These are phyloP conservation scores for Limnothrissa miodon DNA, from an alignment of 2,113 vertebrate species.

Conservation along the genomic window DNA sequence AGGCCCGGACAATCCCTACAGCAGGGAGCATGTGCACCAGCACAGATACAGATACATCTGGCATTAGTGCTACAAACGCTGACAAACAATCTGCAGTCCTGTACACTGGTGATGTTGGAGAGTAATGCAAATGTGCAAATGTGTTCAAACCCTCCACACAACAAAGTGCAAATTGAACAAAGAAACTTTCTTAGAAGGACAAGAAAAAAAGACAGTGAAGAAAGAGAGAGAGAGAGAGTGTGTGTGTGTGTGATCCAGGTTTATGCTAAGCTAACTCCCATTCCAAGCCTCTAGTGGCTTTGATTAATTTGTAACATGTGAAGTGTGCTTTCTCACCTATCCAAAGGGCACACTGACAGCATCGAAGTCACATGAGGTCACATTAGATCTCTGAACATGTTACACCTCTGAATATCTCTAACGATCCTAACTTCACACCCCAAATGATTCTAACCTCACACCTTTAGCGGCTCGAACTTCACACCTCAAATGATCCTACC, in stretches of 20 bases:
- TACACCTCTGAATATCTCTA: not conserved
- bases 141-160: not conserved
- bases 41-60: not conserved
- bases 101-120: not conserved
- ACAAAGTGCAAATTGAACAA: not conserved
- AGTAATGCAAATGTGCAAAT: not conserved
- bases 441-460: no score
- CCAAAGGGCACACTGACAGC: not conserved
- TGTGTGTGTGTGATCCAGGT: no score
- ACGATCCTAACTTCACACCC: no score
- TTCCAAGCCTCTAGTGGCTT: no score
- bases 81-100: not conserved
- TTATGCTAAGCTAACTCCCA: no score
- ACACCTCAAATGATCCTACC: no score
- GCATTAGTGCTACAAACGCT: not conserved
- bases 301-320: not conserved
- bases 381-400: not conserved
- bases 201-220: not conserved
- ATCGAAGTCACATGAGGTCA: no score
- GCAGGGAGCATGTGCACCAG: not conserved
- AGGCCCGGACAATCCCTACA: slow-evolving; percentile 91
- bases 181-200: not conserved
- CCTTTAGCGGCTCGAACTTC: no score
- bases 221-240: no score
- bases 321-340: not conserved